A percentile compares a stretch with the other conserved stretches of the same genome.
phyloP scores from a whole-genome alignment of 2,888 invertebrate species.

The Loripinus fragilis region DNA sequence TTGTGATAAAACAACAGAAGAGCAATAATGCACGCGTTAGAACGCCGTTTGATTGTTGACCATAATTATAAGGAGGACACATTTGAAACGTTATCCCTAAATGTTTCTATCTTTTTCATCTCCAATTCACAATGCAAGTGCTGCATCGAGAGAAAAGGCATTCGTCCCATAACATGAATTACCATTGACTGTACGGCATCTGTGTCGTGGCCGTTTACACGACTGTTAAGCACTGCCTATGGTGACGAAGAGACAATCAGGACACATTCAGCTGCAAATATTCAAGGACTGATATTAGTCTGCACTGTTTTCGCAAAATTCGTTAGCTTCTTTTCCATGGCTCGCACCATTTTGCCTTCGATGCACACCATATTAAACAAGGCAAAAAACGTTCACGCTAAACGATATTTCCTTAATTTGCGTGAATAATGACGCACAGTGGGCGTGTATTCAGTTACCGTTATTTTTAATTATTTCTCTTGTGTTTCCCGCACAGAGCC shows the following conservation, averaged over 20 bases:
- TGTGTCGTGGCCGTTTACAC: no score
- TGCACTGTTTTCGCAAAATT: no score
- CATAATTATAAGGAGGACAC: slow-evolving; percentile 25
- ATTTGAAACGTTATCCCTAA: slow-evolving; percentile 33
- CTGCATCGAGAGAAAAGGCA: background rate
- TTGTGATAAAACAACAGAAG: background rate
- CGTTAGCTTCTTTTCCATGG: no score
- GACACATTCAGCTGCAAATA: no score
- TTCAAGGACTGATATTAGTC: no score
- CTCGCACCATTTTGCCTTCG: no score
- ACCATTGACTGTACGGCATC: no score
- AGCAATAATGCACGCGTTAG: background rate
- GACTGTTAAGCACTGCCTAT: no score
- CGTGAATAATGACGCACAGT: slow-evolving; percentile 13
- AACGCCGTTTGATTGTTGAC: slow-evolving; percentile 31
- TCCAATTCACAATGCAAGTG: background rate
- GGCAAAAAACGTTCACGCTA: background rate
- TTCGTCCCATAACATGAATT: no score
- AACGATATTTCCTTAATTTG: slow-evolving; percentile 12
- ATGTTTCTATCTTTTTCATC: slow-evolving; percentile 33
- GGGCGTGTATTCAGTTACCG: slow-evolving; percentile 16
- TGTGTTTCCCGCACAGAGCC: slow-evolving; percentile 7
- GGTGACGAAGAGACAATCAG: no score
- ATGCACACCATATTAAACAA: slow-evolving; percentile 7
- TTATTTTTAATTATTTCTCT: slow-evolving; percentile 21